Base-by-base conservation (phyloP, 2,113 vertebrate genomes). In the Labeo rohita region DNA sequence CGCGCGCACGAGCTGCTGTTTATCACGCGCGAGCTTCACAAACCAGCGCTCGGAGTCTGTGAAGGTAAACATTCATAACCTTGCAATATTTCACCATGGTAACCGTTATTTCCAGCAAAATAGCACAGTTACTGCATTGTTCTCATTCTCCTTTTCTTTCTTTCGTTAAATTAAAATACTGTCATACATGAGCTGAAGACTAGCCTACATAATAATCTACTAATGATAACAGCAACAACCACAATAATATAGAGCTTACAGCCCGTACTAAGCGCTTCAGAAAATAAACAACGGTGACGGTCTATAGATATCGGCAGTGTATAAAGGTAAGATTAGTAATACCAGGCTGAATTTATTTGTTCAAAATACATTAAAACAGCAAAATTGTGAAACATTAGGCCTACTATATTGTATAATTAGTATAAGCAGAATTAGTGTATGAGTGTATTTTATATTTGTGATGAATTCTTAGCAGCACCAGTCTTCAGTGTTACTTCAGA, bases 61-160 rank as follows among this genome's bases (percentile, higher is more conserved):
- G 36, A 18, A 65, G 59, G 59, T 80, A 80, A 80, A 80, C n/a
- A 65, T 28, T 28, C 11, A 45, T 61, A 80, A 79, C 1, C 36
- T 39, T 2, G 52, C 75, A 21, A 56, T 2, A 21, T 15, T 15
- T 39, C 34, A 12, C 16, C 52, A 39, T 21, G 16, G 34, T 6
- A 36, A 11, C 49, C 23, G 23, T 9, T 34, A 7, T 36, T n/a
- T 79, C 18, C 39, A 2, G 6, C 21, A 10, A 63, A 80, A 65
- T 15, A 8, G 16, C 50, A 36, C 12, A 34, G 7, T 34, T 76
- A 39, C 34, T 13, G 76, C 50, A n/a, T 7, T 11, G 18, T 10
- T 59, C 56, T 59, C 18, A 2, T 59, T 59, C 18, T 21, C 56
- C 56, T 21, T 43, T 43, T 70, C 34, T 68, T 70, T 16, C 66